phyloP scores from a whole-genome alignment of 92 coral and sea anemone species.

The Phenganax subtilis region DNA sequence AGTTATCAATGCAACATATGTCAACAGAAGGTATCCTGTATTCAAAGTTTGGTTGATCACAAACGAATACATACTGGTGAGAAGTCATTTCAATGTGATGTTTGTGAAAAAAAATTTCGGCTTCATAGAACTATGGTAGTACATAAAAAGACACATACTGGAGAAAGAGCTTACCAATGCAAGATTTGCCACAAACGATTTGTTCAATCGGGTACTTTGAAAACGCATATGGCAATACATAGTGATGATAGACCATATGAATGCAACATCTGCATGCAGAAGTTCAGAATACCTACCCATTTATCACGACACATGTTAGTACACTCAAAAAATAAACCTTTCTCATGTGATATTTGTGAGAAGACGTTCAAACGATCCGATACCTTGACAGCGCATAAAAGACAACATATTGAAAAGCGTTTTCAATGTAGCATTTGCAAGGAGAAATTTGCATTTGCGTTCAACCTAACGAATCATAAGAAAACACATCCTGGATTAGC shows the following conservation, averaged over 20 bases:
- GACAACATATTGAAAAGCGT: too few species aligned
- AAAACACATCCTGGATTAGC: not conserved
- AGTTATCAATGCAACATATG: not conserved
- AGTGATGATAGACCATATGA: too few species aligned
- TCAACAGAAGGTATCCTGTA: not conserved
- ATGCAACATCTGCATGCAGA: too few species aligned
- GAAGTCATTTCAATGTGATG: not conserved
- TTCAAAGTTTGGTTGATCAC: not conserved
- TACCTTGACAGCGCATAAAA: too few species aligned
- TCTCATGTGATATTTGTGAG: too few species aligned
- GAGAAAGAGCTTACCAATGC: not conserved
- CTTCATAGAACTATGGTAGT: not conserved
- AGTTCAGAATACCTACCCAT: too few species aligned
- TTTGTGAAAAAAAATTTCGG: not conserved
- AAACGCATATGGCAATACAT: too few species aligned
- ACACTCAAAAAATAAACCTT: too few species aligned
- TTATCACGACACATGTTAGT: too few species aligned
- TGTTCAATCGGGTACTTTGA: not conserved
- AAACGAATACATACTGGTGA: not conserved
- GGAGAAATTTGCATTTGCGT: not conserved
- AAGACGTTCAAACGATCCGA: too few species aligned
- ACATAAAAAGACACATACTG: constrained; percentile 7
- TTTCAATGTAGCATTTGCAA: too few species aligned
- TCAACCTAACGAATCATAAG: not conserved
- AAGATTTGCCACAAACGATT: not conserved